These are phyloP conservation scores for Archips crataeganus DNA, from an alignment of 2,888 invertebrate species.

Conservation along the genomic window DNA sequence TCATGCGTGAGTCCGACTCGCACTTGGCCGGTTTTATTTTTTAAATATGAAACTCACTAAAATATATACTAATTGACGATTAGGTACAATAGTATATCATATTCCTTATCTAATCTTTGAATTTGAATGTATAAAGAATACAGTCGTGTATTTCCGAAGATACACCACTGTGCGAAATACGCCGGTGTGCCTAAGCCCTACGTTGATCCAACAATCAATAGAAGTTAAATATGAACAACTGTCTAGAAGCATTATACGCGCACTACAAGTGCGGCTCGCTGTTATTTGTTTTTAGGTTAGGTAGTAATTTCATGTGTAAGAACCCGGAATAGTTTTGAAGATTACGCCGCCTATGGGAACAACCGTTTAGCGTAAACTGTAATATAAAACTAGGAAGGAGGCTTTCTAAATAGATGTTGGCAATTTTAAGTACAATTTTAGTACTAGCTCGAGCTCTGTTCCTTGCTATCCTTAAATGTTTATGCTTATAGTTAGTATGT, in stretches of 20 bases:
- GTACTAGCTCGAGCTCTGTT: background rate
- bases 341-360: constrained; percentile 34
- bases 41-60: no score
- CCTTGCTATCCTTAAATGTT: background rate
- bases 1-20: no score
- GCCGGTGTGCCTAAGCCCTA: constrained; percentile 49
- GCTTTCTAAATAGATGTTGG: constrained; percentile 15
- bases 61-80: no score
- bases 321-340: constrained; percentile 56
- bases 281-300: constrained; percentile 63
- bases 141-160: no score
- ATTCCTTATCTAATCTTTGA: no score
- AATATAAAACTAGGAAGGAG: constrained; percentile 14
- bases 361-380: constrained; percentile 31
- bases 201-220: constrained; percentile 58
- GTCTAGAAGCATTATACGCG: constrained; percentile 28
- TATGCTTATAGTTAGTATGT: no score
- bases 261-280: constrained; percentile 54
- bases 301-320: constrained; percentile 50
- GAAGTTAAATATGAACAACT: constrained; percentile 44
- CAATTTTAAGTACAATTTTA: constrained; percentile 9
- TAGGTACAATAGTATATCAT: no score
- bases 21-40: no score
- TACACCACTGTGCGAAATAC: background rate
- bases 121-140: no score